These are phyloP conservation scores for Dynastes maya DNA, from an alignment of 2,888 invertebrate genomes.

Conservation along the genomic window DNA sequence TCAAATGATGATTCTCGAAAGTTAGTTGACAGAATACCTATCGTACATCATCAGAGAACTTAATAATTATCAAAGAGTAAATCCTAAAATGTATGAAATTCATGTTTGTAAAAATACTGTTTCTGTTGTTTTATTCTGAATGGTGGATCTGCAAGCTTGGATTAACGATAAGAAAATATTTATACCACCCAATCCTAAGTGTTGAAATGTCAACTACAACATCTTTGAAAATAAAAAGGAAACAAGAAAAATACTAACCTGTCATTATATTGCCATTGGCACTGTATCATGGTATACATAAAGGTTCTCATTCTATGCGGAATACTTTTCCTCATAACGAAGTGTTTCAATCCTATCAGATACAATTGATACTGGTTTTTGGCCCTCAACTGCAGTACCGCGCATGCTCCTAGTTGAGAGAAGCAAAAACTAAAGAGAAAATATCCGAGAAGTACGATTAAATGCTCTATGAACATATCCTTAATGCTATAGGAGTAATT, in stretches of 20 bases:
- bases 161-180: too few species aligned
- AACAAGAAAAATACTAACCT: conserved; percentile 60
- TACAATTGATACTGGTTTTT: conserved; percentile 68
- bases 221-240: too few species aligned
- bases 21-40: too few species aligned
- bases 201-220: too few species aligned
- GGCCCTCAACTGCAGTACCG: conserved; percentile 45
- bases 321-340: conserved; percentile 72
- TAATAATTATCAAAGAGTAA: too few species aligned
- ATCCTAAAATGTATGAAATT: too few species aligned
- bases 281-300: conserved; percentile 71
- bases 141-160: too few species aligned
- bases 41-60: too few species aligned
- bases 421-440: conserved; percentile 53
- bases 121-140: too few species aligned
- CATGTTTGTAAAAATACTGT: too few species aligned
- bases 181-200: too few species aligned
- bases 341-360: conserved; percentile 71
- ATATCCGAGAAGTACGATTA: conserved; percentile 49
- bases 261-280: conserved; percentile 73
- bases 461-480: conserved; percentile 41
- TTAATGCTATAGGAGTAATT: conserved; percentile 37
- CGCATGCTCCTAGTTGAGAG: conserved; percentile 51
- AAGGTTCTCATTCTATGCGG: conserved; percentile 69
- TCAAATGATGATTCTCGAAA: too few species aligned